Evolutionary conservation across 2,888 invertebrate species (phyloP), one percentile per base, ranked within the genome.

Genomic region (Agriopis leucophaearia): DNA sequence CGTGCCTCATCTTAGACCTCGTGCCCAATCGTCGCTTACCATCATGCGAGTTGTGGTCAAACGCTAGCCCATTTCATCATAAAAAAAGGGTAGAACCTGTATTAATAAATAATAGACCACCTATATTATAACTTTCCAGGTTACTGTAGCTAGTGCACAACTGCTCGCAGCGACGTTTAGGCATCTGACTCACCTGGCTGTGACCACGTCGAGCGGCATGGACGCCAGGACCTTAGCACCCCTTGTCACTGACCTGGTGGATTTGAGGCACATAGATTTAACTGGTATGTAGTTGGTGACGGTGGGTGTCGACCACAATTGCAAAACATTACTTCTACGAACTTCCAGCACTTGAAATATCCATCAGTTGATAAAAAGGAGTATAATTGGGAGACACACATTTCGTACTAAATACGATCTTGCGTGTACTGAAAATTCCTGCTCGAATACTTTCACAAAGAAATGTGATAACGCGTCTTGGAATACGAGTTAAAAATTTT

Each of bases 251-350:
- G 96, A 96, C 81, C 97, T 98, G 85, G 95, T 95, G 72, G 97
- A 97, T 86, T 90, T 98, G 66, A 96, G 97, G 88, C 97, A 97
- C 88, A 95, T 98, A 57, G 97, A 98, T 89, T 95, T 98, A 27
- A 97, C 97, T 73, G 97, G 97, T 97, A 85, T 91, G 63, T 58
- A 18, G 10, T 16, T 13, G n/a, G 27, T 16, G 16, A 13, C 13
- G 42, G 42, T 42, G 42, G 13, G 42, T 9, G 2, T 44, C 27
- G 27, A 10, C 38, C 38, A 38, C 38, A 38, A 38, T 10, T 38
- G 8, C 1, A 38, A 38, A 38, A 38, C 38, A 38, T 38, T 9
- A 38, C 38, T 38, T n/a, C n/a, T n/a, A n/a, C n/a, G n/a, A n/a
- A n/a, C n/a, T n/a, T n/a, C n/a, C n/a, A n/a, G n/a, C n/a, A n/a